A percentile compares a stretch with the other conserved stretches of the same genome.
These are phyloP conservation scores for Torymus texanus DNA, from an alignment of 2,888 invertebrate species.

Conservation along the genomic window DNA sequence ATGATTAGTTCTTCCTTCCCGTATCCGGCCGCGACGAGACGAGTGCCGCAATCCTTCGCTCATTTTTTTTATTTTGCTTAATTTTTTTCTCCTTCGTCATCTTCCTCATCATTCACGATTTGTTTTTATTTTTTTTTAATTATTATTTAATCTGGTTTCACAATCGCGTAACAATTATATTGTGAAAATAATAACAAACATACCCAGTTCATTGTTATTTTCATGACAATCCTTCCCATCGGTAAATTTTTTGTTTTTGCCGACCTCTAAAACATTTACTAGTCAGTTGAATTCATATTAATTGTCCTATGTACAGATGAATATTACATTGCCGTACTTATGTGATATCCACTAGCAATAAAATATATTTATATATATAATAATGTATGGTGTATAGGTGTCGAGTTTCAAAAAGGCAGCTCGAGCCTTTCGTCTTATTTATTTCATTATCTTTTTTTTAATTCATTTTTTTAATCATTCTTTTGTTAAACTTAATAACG, in stretches of 20 bases:
- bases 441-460: slow-evolving; percentile 46
- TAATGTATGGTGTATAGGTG: slow-evolving; percentile 57
- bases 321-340: slow-evolving; percentile 63
- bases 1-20: slow-evolving; percentile 17
- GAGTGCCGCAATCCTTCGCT: slow-evolving; percentile 55
- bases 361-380: slow-evolving; percentile 57
- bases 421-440: slow-evolving; percentile 53
- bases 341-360: slow-evolving; percentile 60
- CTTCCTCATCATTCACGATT: not conserved
- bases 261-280: slow-evolving; percentile 69
- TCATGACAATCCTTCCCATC: slow-evolving; percentile 59
- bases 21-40: slow-evolving; percentile 58
- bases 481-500: slow-evolving; percentile 57
- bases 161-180: slow-evolving; percentile 61
- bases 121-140: slow-evolving; percentile 38
- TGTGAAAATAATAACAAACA: slow-evolving; percentile 68
- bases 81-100: slow-evolving; percentile 48
- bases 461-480: slow-evolving; percentile 42
- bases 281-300: slow-evolving; percentile 67
- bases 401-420: slow-evolving; percentile 56
- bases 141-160: slow-evolving; percentile 55
- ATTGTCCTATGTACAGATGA: slow-evolving; percentile 72
- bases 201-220: slow-evolving; percentile 63
- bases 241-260: slow-evolving; percentile 51
- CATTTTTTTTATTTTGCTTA: slow-evolving; percentile 46